Base-by-base conservation (phyloP, 1,140 invertebrate genomes). In the Hylyphantes graminicola region DNA sequence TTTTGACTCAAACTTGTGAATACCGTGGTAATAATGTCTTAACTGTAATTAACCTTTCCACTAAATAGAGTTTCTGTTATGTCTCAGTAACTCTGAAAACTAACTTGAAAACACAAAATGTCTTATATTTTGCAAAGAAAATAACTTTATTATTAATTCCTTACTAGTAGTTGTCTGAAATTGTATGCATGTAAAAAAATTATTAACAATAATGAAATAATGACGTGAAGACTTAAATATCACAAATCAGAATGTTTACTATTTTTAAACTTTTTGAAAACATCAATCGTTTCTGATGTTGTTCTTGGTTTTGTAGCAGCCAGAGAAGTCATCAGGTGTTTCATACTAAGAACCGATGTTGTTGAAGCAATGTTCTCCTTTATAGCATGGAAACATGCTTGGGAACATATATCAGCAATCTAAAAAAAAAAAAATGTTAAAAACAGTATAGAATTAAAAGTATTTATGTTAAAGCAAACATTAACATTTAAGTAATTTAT, bases 261-360 rank as follows among this genome's bases (percentile, higher is more conserved):
- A 35, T 35, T 35, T 35, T 35, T 35, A 15, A 70, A 70, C 17
- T 51, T 64, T 51, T 54, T 55, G 10, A 78, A 78, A 54, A 54
- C n/a, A 15, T 65, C 11, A 21, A 64, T 17, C 75, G 67, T 78
- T 65, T 78, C 75, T 54, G 19, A 11, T 64, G 75, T 65, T 17
- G 75, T 78, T 54, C 59, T 78, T 53, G 75, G 75, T 21, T 53
- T 48, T 15, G 55, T 51, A 53, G 7, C 12, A 48, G 9, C 53
- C 54, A 78, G 55, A 53, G 75, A 17, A 35, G 10, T 51, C 11
- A 65, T 15, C 8, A 78, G 67, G 67, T 78, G 75, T 54, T 19
- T 54, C 63, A 78, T 78, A 7, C 10, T 64, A 13, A 70, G 15
- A 50, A 76, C 74, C 17, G 7, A 7, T 12, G 21, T 12, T 76